phyloP scores from a whole-genome alignment of 2,888 invertebrate species.

The Zelleria hepariella region DNA sequence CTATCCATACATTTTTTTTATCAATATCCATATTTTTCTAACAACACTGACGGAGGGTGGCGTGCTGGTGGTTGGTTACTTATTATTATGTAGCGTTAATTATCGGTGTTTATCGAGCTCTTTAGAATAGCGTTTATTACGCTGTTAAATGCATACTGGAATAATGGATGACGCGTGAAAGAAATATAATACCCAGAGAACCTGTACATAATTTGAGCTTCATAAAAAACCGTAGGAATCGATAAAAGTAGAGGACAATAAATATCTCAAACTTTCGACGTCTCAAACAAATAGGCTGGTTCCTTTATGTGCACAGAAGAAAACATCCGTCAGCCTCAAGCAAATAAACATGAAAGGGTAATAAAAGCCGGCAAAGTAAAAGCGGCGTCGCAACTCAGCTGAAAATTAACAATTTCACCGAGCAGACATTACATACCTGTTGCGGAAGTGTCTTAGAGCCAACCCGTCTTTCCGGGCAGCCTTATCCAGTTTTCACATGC shows the following conservation, averaged over 20 bases:
- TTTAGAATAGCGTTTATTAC: too few species aligned
- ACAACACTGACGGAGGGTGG: too few species aligned
- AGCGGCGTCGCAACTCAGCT: not conserved
- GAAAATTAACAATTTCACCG: slow-evolving; percentile 17
- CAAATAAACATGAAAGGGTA: not conserved
- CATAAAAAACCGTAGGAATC: too few species aligned
- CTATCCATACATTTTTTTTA: too few species aligned
- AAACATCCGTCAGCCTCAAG: not conserved
- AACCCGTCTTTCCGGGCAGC: slow-evolving; percentile 44
- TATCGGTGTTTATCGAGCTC: too few species aligned
- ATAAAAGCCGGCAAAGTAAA: not conserved
- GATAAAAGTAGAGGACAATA: not conserved
- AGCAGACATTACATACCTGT: slow-evolving; percentile 38
- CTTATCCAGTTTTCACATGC: slow-evolving; percentile 48
- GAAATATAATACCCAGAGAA: too few species aligned
- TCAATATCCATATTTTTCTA: too few species aligned
- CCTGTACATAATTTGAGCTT: too few species aligned
- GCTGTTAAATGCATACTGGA: too few species aligned
- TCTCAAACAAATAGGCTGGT: not conserved
- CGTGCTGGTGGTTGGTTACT: too few species aligned
- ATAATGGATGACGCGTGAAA: too few species aligned
- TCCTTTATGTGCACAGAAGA: not conserved
- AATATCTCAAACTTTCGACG: not conserved
- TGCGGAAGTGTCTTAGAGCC: slow-evolving; percentile 39
- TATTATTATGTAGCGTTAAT: too few species aligned